phyloP scores from a whole-genome alignment of 2,797 vertebrate genomes.

The Onychomys leucogaster region DNA sequence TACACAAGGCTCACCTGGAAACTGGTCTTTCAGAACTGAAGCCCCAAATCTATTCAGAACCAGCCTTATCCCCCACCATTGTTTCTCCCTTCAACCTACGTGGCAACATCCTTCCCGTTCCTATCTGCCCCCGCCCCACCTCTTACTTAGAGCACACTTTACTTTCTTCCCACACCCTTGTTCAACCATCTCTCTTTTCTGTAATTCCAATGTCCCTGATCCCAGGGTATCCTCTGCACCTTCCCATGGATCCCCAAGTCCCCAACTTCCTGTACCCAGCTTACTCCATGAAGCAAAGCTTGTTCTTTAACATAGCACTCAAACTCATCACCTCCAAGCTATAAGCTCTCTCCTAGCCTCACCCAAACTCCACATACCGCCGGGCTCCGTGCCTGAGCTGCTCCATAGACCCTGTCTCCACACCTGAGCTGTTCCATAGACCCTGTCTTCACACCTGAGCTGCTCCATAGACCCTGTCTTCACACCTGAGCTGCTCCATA shows the following conservation, averaged over 20 bases:
- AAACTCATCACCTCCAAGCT: neutral
- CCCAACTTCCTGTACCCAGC: neutral
- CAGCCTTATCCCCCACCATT: neutral
- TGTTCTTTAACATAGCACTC: neutral
- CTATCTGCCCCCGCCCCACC: neutral
- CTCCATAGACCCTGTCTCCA: too few relatives aligned
- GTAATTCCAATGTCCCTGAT: neutral
- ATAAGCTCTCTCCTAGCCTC: neutral
- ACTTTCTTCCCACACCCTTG: neutral
- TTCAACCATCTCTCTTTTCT: neutral
- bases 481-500: neutral
- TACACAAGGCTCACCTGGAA: neutral
- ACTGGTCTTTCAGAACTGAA: neutral
- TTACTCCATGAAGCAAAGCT: neutral
- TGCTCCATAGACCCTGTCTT: neutral
- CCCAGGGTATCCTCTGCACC: neutral
- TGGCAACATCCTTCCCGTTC: neutral
- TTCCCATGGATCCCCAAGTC: neutral
- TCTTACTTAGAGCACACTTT: neutral
- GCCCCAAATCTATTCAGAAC: neutral
- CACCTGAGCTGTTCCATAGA: neutral
- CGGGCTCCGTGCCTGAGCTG: fast-evolving
- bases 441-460: too few relatives aligned
- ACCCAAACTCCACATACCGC: fast-evolving
- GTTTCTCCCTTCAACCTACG: neutral